These are phyloP conservation scores for Pachyuromys duprasi DNA, from an alignment of 2,797 vertebrate genomes.

Conservation along the genomic window DNA sequence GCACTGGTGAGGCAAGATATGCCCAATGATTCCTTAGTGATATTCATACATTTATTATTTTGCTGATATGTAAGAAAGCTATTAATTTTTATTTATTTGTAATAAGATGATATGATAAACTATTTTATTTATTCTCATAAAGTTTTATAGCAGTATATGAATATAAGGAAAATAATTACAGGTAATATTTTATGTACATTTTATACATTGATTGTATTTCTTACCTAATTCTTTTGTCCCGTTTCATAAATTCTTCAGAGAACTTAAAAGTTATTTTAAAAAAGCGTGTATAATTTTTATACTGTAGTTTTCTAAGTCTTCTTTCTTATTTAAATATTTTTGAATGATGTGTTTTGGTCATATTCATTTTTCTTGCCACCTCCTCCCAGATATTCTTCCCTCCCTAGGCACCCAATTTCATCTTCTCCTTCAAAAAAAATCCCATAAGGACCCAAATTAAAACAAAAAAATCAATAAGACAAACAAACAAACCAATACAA, in stretches of 20 bases:
- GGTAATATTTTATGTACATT: not conserved
- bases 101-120: not conserved
- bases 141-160: slow-evolving; percentile 1
- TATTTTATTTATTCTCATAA: not conserved
- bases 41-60: slow-evolving; percentile 31
- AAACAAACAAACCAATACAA: not conserved
- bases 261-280: not conserved
- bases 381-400: not conserved
- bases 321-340: not conserved
- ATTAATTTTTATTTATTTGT: slow-evolving; percentile 52
- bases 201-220: not conserved
- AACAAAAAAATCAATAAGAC: not conserved
- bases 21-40: not conserved
- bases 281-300: not conserved
- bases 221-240: not conserved
- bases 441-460: not conserved
- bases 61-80: slow-evolving; percentile 26
- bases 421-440: not conserved
- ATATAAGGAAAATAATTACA: not conserved
- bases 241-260: not conserved
- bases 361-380: not conserved
- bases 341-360: not conserved
- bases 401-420: not conserved
- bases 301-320: not conserved
- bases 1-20: not conserved